These are phyloP conservation scores for Melanogrammus aeglefinus DNA, from an alignment of 2,797 vertebrate genomes.

Conservation along the genomic window DNA sequence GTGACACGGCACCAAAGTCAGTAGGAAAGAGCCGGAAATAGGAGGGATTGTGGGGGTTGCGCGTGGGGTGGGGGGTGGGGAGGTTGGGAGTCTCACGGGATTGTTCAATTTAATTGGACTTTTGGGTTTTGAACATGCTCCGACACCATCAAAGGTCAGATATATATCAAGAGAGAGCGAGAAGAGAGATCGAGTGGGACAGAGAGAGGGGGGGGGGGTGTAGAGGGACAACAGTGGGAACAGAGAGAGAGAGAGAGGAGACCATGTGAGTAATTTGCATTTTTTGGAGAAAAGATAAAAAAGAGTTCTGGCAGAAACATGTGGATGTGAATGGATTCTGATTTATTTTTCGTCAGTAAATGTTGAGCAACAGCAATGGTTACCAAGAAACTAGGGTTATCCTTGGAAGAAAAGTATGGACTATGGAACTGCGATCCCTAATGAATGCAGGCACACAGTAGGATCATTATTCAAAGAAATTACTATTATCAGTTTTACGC, in stretches of 20 bases:
- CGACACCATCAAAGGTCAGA: conserved; percentile 82
- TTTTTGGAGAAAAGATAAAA: conserved; percentile 14
- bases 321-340: background rate
- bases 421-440: background rate
- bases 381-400: too few species aligned
- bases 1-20: too few species aligned
- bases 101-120: conserved; percentile 80
- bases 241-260: conserved; percentile 6
- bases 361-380: background rate
- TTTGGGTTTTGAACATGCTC: conserved; percentile 63
- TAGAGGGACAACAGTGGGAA: conserved; percentile 2
- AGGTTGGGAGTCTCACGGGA: conserved; percentile 38
- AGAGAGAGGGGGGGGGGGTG: background rate
- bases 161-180: conserved; percentile 74
- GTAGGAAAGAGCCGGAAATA: too few species aligned
- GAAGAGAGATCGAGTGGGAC: background rate
- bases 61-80: conserved; percentile 4
- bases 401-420: background rate
- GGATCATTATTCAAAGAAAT: too few species aligned
- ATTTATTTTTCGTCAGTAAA: background rate
- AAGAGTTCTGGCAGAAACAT: background rate
- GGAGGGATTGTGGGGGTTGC: background rate
- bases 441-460: background rate
- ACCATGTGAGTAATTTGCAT: conserved; percentile 19
- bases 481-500: too few species aligned